phyloP scores from a whole-genome alignment of 2,888 invertebrate genomes.

The Marronus borbonicus region DNA sequence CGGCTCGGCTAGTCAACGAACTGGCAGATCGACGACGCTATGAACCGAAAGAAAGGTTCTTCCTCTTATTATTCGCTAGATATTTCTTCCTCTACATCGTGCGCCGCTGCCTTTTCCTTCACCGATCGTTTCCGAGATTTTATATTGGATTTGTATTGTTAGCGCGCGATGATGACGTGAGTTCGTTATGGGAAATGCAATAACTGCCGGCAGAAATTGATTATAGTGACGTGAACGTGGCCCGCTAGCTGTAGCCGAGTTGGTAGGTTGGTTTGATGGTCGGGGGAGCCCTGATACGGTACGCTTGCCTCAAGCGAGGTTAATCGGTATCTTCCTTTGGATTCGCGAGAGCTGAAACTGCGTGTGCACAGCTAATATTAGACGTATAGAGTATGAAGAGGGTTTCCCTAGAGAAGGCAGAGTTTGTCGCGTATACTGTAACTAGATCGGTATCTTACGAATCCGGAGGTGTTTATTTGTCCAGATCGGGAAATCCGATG shows the following conservation, averaged over 20 bases:
- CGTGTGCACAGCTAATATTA: not conserved
- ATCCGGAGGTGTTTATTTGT: slow-evolving; percentile 3
- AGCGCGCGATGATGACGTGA: slow-evolving; percentile 40
- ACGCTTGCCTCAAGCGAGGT: not conserved
- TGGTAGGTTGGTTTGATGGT: no score
- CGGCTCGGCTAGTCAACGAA: slow-evolving; percentile 46
- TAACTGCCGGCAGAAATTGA: slow-evolving; percentile 54
- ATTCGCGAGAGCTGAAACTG: not conserved
- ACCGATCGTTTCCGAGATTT: slow-evolving; percentile 59
- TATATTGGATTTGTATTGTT: slow-evolving; percentile 59
- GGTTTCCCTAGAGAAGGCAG: not conserved
- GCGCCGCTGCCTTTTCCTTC: slow-evolving; percentile 49
- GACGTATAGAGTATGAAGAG: not conserved
- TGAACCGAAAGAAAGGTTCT: no score
- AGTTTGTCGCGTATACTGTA: not conserved
- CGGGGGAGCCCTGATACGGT: not conserved
- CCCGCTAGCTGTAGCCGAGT: not conserved
- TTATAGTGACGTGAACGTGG: slow-evolving; percentile 29
- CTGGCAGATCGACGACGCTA: not conserved
- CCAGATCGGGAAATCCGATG: not conserved
- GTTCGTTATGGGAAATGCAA: slow-evolving; percentile 59
- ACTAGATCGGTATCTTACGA: not conserved
- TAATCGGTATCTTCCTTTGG: not conserved
- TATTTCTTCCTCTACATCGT: not conserved
- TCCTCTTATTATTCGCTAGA: no score